Evolutionary conservation across 2,797 vertebrate genomes (phyloP).

Genomic region (Yasuhikotakia modesta): DNA sequence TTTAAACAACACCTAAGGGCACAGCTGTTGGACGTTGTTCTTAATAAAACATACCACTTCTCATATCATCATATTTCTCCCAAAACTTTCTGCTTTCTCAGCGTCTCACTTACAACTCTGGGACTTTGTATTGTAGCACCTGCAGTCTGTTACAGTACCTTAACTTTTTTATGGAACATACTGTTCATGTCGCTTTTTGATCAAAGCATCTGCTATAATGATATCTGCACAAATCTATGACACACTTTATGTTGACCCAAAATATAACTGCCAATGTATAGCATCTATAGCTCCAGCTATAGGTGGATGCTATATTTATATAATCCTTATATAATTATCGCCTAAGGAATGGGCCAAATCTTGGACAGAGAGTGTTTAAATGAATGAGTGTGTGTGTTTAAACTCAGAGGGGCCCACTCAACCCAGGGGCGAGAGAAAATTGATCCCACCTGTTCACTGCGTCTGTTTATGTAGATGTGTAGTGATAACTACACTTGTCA

Average conservation of each 20-base stretch:
- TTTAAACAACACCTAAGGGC: neutral
- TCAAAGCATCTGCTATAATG: neutral
- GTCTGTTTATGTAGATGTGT: neutral
- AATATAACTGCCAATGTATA: neutral
- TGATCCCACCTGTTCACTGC: slow-evolving; percentile 33
- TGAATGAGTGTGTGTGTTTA: slow-evolving; percentile 20
- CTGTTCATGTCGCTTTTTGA: no score
- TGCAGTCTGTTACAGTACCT: neutral
- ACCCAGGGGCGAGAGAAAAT: neutral
- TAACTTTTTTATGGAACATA: no score
- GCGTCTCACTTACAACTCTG: neutral
- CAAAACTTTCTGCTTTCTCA: neutral
- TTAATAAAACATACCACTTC: slow-evolving; percentile 2
- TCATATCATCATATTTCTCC: slow-evolving; percentile 1
- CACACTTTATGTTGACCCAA: neutral
- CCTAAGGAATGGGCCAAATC: neutral
- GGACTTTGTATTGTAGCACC: neutral
- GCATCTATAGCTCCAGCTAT: neutral
- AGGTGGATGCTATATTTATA: neutral
- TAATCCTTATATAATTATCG: neutral
- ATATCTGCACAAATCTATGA: neutral
- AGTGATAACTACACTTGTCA: slow-evolving; percentile 15
- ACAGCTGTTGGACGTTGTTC: neutral
- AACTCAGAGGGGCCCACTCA: slow-evolving; percentile 1
- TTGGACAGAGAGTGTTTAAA: neutral